Conservation (phyloP, 2,888 invertebrate species). For the Lochmaea capreae region DNA sequence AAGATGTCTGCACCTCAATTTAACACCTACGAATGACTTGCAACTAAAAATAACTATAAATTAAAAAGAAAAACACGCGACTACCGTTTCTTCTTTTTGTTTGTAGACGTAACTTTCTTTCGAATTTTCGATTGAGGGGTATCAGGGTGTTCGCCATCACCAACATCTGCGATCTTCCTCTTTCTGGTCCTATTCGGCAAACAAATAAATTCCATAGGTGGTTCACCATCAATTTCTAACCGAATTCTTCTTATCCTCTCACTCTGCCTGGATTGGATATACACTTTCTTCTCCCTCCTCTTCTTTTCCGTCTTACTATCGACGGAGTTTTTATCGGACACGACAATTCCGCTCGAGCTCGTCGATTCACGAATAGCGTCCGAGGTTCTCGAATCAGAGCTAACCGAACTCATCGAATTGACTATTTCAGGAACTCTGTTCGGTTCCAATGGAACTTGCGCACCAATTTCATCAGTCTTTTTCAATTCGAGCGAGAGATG, state of each 20-base stretch:
- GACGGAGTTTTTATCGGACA: constrained; percentile 53
- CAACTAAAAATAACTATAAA: constrained; percentile 39
- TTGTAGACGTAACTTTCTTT: constrained; percentile 50
- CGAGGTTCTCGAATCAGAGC: constrained; percentile 42
- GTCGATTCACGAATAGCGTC: constrained; percentile 53
- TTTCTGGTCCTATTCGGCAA: constrained; percentile 50
- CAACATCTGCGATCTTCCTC: constrained; percentile 51
- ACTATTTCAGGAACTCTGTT: constrained; percentile 66
- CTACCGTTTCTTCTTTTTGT: constrained; percentile 46
- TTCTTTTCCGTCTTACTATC: constrained; percentile 50
- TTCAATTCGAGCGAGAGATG: constrained; percentile 51
- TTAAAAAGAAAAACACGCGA: constrained; percentile 5
- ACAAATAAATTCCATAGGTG: constrained; percentile 50
- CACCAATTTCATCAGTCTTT: constrained; percentile 46
- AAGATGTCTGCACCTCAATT: constrained; percentile 34
- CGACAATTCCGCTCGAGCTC: constrained; percentile 58
- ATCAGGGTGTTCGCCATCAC: constrained; percentile 48
- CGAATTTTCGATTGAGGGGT: constrained; percentile 58
- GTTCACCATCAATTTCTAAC: constrained; percentile 60
- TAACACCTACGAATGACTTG: constrained; percentile 37
- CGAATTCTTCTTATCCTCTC: constrained; percentile 60
- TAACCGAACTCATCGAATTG: constrained; percentile 38
- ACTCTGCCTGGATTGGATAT: constrained; percentile 60
- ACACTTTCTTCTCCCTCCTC: constrained; percentile 49
- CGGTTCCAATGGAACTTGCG: constrained; percentile 30